Conservation (phyloP, 2,113 vertebrate genomes). For the Jacana jacana region DNA sequence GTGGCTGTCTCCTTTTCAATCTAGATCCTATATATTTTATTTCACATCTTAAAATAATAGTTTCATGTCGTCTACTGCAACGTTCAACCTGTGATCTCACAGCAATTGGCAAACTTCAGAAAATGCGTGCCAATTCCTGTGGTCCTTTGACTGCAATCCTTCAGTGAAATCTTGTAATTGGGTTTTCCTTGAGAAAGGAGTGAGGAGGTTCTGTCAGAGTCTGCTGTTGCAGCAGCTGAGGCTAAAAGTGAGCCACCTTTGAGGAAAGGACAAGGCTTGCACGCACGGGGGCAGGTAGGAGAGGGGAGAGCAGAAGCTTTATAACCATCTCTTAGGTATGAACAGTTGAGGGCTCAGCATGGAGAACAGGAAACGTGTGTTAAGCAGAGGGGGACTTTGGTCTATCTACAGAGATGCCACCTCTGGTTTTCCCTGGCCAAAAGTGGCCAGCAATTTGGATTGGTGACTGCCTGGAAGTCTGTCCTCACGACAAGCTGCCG, state of each 20-base stretch:
- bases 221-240: not conserved
- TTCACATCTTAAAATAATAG: not conserved
- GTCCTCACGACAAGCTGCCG: not conserved
- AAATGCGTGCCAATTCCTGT: not conserved
- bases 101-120: not conserved
- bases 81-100: not conserved
- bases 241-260: not conserved
- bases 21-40: not conserved
- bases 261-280: not conserved
- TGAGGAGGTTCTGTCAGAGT: not conserved
- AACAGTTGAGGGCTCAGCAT: not conserved
- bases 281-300: rapidly evolving
- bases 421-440: not conserved
- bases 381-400: not conserved
- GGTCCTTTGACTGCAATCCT: not conserved
- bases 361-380: not conserved
- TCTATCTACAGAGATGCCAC: not conserved
- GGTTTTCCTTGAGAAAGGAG: not conserved
- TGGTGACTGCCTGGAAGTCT: not conserved
- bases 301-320: not conserved
- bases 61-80: not conserved
- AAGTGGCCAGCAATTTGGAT: rapidly evolving
- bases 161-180: not conserved
- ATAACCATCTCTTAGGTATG: not conserved
- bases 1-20: not conserved